phyloP scores from a whole-genome alignment of 2,888 invertebrate species.

The Dione juno region DNA sequence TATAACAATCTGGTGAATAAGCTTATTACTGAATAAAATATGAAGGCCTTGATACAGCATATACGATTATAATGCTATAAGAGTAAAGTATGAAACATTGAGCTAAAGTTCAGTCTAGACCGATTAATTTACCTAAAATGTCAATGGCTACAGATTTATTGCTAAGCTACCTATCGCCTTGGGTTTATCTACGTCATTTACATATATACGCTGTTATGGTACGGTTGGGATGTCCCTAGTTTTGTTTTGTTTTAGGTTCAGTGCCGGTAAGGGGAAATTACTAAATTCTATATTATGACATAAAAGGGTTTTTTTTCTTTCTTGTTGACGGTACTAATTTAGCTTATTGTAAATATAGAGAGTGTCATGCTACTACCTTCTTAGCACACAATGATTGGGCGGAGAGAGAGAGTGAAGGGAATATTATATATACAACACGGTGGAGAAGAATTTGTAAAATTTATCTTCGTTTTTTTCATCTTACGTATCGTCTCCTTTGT shows the following conservation, averaged over 20 bases:
- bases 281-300: too few species aligned
- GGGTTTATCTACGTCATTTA: conserved; percentile 11
- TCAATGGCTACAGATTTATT: conserved; percentile 27
- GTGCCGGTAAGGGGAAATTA: not conserved
- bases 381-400: too few species aligned
- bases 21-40: not conserved
- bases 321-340: too few species aligned
- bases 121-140: conserved; percentile 30
- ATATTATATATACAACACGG: too few species aligned
- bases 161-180: conserved; percentile 18
- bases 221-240: not conserved
- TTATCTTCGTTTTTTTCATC: too few species aligned
- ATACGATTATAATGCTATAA: conserved; percentile 14
- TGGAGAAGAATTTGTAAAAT: too few species aligned
- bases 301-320: too few species aligned
- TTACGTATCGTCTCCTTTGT: too few species aligned
- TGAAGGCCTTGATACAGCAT: not conserved
- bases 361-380: too few species aligned
- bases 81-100: conserved; percentile 20
- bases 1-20: not conserved
- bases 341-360: too few species aligned
- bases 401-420: too few species aligned
- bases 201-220: not conserved
- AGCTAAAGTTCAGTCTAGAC: conserved; percentile 29
- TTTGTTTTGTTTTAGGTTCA: not conserved